Evolutionary conservation across 2,113 vertebrate species (phyloP).

Genomic region (Nycticebus coucang): DNA sequence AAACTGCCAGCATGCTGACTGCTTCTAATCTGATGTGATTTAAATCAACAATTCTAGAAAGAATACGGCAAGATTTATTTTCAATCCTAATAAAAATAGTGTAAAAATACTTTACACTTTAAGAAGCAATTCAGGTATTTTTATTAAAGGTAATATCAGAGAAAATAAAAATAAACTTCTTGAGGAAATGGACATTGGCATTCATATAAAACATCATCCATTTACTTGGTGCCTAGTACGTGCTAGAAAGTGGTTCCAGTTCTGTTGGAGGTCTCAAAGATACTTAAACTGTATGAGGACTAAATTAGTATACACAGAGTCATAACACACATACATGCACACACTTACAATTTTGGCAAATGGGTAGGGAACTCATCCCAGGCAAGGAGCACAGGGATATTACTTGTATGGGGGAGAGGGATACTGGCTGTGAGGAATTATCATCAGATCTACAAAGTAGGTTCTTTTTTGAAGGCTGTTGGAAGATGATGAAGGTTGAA

Average conservation of each 20-base stretch:
- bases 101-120: background rate
- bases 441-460: background rate
- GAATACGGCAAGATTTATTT: background rate
- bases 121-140: constrained; percentile 7
- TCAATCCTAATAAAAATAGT: constrained; percentile 13
- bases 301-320: background rate
- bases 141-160: background rate
- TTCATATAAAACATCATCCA: background rate
- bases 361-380: background rate
- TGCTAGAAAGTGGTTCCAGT: background rate
- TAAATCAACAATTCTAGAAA: background rate
- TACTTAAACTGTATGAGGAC: background rate
- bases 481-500: background rate
- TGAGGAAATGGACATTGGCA: background rate
- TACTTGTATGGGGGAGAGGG: background rate
- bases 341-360: background rate
- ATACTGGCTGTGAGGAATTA: background rate
- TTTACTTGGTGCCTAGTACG: background rate
- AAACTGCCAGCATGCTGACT: background rate
- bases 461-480: background rate
- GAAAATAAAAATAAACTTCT: background rate
- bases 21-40: background rate
- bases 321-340: background rate
- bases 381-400: background rate
- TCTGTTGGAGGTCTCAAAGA: background rate